Base-by-base conservation (phyloP, 2,797 vertebrate genomes). In the Semaprochilodus insignis region DNA sequence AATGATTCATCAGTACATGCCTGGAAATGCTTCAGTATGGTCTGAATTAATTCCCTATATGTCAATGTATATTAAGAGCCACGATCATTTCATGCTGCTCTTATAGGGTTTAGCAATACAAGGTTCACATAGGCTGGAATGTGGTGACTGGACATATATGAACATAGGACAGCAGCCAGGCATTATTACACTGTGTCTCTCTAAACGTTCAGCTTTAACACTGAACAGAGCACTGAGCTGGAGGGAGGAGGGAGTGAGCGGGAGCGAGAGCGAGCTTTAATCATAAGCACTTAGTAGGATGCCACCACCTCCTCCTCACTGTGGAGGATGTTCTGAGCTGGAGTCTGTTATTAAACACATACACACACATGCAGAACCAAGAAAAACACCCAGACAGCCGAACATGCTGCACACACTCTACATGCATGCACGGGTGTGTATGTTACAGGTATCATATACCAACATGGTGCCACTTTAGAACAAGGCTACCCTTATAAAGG, bases 241-340 rank as follows among this genome's bases (percentile, higher is more conserved):
- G 55, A 21, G 55, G 3, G 52, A 66, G 65, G 44, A 78, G 80
- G 67, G 51, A 36, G 77, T 62, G 55, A 48, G 36, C 60, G 57
- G 54, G 78, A 66, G 27, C 25, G 66, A 77, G 31, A 57, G 69
- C 55, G 59, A 57, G 40, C 81, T 81, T 87, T 84, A 86, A 87
- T 88, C 80, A 87, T 80, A 81, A 71, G 74, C 80, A 73, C 85
- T 83, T 87, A 81, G 75, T 82, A 82, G 82, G 69, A 86, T 36
- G 77, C 57, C 69, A 60, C 73, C 84, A 60, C 73, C 84, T 86
- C 82, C 82, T 88, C 82, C 62, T 54, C 74, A 73, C 25, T 79
- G 77, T 76, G 77, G 81, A 79, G 84, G 82, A 87, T 73, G 77
- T 81, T 52, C 77, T 57, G 81, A 44, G 36, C 83, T 65, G 73